Evolutionary conservation across 2,888 invertebrate genomes (phyloP), one percentile per base, ranked within the genome.

Genomic region (Trissolcus brochymenae): DNA sequence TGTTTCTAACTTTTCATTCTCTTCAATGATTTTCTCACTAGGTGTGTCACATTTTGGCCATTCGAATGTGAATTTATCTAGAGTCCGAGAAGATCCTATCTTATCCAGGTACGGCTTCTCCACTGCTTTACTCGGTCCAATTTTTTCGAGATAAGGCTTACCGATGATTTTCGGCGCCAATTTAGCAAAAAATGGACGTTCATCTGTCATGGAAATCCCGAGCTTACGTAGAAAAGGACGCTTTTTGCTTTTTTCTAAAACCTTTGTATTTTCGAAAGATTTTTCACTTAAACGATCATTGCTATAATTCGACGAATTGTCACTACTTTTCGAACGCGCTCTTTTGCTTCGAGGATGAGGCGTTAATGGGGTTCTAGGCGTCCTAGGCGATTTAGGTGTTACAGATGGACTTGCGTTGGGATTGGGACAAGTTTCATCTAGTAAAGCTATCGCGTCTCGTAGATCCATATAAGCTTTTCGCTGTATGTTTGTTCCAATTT

Each of bases 341-440:
- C 87, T 79, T 66, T 87, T 88, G 55, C 81, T 88, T 0, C 86
- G 79, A 2, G 87, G 84, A 43, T 87, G 84, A 0, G 86, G 85
- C 2, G 87, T 88, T n/a, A 86, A 67, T 4, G 88, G 88, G 0
- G 87, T 88, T 59, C 86, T 81, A 0, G 88, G 88, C 0, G 88
- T 88, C 66, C 84, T 79, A 6, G 88, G 87, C 9, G 87, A 88
- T 54, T 84, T 79, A 6, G 88, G 87, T 9, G 87, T 88, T 54
- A 87, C 78, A n/a, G 86, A 85, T 50, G 87, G 89, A 78, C 87
- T 88, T 19, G 80, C 79, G 25, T 88, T 86, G 19, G 83, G 84
- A 65, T 89, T 89, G 1, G 89, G 88, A 40, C 88, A 89, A 19
- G 88, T 89, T 61, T 89, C 89, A 62, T 89, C 89, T 14, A 89